Base-by-base conservation (phyloP, 2,888 invertebrate genomes). In the Oithona nana region DNA sequence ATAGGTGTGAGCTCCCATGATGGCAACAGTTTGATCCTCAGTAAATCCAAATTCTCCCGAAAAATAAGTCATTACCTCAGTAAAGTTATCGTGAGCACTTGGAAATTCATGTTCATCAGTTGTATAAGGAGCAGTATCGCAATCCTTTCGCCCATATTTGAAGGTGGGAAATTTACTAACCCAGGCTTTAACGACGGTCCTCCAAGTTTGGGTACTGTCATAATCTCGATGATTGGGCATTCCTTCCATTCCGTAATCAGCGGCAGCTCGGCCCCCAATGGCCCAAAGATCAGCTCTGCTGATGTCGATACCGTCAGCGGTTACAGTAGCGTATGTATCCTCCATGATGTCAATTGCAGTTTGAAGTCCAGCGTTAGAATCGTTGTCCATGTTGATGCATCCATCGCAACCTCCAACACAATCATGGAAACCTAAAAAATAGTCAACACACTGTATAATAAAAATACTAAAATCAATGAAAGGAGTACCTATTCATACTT, bases 281-380 rank as follows among this genome's bases (percentile, higher is more conserved):
- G 58, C 58, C 58, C 58, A 58, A 8, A 58, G 24, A 58, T 58
- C 58, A 22, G 58, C 58, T 48, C 58, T 2, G 30, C 57, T 57
- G n/a, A 57, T 28, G 6, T 11, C 39, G 16, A 39, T 16, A 39
- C 39, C 39, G 16, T 39, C 16, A 16, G 39, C 6, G 8, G 6
- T 6, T 11, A 39, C 39, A 39, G 6, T 39, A 16, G 6, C 16
- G 3, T 3, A 28, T 1, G 28, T 16, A 30, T 24, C n/a, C 22
- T 57, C 57, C 24, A 57, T 26, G 24, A 28, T 1, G n/a, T 57
- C 28, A n/a, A 57, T 2, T 28, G 57, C 28, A n/a, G 11, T n/a
- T 2, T 24, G 28, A 3, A 57, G 2, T 28, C 57, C 57, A n/a
- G 28, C 3, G 20, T 57, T 57, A n/a, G 26, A 11, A 3, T 3